Evolutionary conservation across 92 coral and sea anemone genomes (phyloP), one percentile per base, ranked within the genome.

Genomic region (Pocillopora grandis): DNA sequence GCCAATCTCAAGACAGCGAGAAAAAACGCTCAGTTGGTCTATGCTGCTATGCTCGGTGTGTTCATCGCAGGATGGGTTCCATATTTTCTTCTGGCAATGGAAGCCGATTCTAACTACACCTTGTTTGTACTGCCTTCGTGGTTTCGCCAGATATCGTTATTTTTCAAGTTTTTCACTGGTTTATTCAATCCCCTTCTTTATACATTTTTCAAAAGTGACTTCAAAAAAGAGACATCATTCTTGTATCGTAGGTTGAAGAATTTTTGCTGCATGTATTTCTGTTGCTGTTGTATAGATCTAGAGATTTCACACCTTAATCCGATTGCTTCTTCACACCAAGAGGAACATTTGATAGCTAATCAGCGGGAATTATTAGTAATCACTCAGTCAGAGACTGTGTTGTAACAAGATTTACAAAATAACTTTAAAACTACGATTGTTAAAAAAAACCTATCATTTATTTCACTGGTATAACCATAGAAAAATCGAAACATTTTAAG

Each of bases 111-210:
- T 0, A 23, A 79, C 48, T 16, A 35, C 69, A 67, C 62, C 0
- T 20, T 21, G 15, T 52, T 62, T 13, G 73, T 52, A 17, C 19
- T 79, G 20, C 83, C 75, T 5, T 17, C 61, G 9, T 79, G 83
- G 83, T 9, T 67, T 1, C 62, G 19, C n/a, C 62, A 27, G 37
- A 56, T 66, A 10, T 79, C 68, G 20, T 37, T 37, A 56, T 79
- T 63, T 79, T 20, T 79, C 27, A 79, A 79, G 74, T 79, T 64
- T 36, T 60, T 20, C 37, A 79, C 83, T 23, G 62, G 68, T 56
- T 62, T 77, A 9, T 63, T 77, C 12, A 77, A 77, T 63, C 81
- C 81, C 2, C 69, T 77, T 19, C 81, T 77, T 8, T 79, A 79
- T 57, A 79, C 83, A 0, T 79, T 35, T 36, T 79, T 79, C 36